Percentiles rank a stretch among this genome's conserved stretches.
Evolutionary conservation across 2,888 invertebrate species (phyloP).

Genomic region (Nasonovia ribisnigri): DNA sequence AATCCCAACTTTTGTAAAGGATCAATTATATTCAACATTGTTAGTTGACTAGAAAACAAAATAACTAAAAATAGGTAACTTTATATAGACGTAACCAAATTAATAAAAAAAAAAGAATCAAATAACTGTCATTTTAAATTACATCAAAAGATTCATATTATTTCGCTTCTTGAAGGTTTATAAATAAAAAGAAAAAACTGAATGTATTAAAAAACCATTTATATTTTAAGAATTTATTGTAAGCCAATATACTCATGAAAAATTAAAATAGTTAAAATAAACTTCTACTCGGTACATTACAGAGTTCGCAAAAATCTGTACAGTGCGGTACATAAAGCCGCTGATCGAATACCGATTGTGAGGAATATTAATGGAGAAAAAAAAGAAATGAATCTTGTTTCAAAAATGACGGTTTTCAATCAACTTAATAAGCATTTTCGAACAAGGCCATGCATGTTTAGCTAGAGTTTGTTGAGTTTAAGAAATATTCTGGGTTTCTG

Average conservation of each 20-base stretch:
- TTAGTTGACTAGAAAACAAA: not conserved
- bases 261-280: not conserved
- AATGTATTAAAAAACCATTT: not conserved
- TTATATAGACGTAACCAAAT: not conserved
- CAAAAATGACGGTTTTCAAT: no score
- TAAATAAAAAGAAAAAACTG: not conserved
- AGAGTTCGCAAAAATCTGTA: not conserved
- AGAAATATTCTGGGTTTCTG: not conserved
- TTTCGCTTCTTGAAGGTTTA: not conserved
- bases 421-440: no score
- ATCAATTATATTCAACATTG: not conserved
- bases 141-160: not conserved
- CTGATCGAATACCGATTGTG: no score
- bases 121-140: not conserved
- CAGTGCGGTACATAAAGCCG: not conserved
- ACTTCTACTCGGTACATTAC: not conserved
- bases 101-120: not conserved
- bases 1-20: not conserved
- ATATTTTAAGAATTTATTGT: not conserved
- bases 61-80: not conserved
- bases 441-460: no score
- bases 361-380: no score
- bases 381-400: no score
- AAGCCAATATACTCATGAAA: not conserved
- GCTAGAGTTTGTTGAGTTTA: not conserved